These are phyloP conservation scores for Yoshiicerus persimilis DNA, from an alignment of 1,140 invertebrate species.

Conservation along the genomic window DNA sequence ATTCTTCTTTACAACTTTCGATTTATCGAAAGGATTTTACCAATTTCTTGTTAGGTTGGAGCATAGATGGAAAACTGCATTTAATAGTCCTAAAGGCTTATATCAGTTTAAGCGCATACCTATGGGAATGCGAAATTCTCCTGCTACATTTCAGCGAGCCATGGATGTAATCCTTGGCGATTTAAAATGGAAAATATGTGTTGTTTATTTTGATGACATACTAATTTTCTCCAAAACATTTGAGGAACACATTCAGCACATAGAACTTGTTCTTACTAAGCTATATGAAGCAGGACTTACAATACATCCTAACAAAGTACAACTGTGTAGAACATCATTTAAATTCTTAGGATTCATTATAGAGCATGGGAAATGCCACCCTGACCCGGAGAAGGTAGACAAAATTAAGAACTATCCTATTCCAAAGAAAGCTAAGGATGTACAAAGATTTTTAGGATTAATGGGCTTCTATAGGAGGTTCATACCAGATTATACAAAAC, in stretches of 20 bases:
- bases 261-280: conserved; percentile 31
- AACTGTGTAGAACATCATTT: too few species aligned
- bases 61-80: conserved; percentile 54
- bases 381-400: too few species aligned
- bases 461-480: too few species aligned
- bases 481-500: too few species aligned
- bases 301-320: too few species aligned
- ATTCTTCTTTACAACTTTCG: conserved; percentile 55
- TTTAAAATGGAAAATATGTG: conserved; percentile 45
- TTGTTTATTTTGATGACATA: conserved; percentile 52
- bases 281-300: conserved; percentile 38
- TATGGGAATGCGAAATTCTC: conserved; percentile 56
- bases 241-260: conserved; percentile 29
- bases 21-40: conserved; percentile 58
- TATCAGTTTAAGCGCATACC: conserved; percentile 55
- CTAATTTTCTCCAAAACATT: conserved; percentile 38
- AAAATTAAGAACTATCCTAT: too few species aligned
- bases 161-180: conserved; percentile 52
- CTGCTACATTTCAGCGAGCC: conserved; percentile 55
- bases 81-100: conserved; percentile 50
- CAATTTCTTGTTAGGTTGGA: conserved; percentile 54
- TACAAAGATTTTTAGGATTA: too few species aligned
- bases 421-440: too few species aligned
- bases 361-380: too few species aligned
- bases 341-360: too few species aligned